Evolutionary conservation across 1,140 invertebrate genomes (phyloP).

Genomic region (Sminthurides bifidus): DNA sequence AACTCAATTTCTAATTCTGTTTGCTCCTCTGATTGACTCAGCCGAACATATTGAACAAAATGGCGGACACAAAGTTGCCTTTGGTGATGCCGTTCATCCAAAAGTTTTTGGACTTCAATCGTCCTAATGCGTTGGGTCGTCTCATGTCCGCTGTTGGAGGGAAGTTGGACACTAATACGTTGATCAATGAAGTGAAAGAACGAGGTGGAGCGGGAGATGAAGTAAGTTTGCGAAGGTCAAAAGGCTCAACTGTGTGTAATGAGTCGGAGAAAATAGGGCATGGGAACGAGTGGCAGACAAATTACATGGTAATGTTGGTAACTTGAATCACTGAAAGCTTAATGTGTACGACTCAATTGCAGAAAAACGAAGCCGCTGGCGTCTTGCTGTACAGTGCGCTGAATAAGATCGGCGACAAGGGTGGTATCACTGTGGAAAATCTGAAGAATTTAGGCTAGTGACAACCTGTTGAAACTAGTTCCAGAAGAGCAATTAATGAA

Average conservation of each 20-base stretch:
- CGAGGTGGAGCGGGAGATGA: conserved; percentile 12
- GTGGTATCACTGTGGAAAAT: conserved; percentile 5
- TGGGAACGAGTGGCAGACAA: neutral
- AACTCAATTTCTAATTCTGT: too few relatives aligned
- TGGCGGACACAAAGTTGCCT: conserved; percentile 9
- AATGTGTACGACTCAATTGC: neutral
- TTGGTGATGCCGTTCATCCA: conserved; percentile 15
- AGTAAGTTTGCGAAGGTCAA: neutral
- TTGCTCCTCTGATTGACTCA: too few relatives aligned
- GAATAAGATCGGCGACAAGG: conserved; percentile 16
- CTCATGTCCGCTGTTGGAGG: conserved; percentile 15
- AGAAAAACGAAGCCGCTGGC: conserved; percentile 19
- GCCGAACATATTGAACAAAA: conserved; percentile 23
- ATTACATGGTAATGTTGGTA: neutral
- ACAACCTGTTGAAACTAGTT: conserved; percentile 17
- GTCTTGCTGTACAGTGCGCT: conserved; percentile 23
- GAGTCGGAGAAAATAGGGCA: neutral
- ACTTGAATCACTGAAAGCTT: neutral
- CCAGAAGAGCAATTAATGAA: conserved; percentile 28
- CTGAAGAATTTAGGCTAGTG: conserved; percentile 1
- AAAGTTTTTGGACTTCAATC: conserved; percentile 16
- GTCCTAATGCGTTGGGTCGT: conserved; percentile 21
- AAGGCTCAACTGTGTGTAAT: neutral
- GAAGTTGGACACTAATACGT: conserved; percentile 13
- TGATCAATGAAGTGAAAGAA: conserved; percentile 16